Conservation (phyloP, 2,888 invertebrate species). For the Apamea sordens region DNA sequence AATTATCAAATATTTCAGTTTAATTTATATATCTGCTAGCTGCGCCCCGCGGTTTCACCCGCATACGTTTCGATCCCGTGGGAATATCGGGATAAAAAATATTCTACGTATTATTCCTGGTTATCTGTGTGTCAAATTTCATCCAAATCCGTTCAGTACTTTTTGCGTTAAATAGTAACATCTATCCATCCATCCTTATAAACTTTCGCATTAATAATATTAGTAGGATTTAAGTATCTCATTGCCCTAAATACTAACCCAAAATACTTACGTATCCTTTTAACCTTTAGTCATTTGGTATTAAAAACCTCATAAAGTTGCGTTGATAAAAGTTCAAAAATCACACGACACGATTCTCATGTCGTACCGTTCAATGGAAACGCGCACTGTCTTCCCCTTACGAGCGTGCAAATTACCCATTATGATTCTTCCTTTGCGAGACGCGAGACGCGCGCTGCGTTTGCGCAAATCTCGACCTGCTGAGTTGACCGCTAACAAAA, state of each 20-base stretch:
- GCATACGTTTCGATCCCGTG: too few species aligned
- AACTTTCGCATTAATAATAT: too few species aligned
- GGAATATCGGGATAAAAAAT: too few species aligned
- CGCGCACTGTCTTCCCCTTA: slow-evolving; percentile 77
- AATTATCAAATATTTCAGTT: not conserved
- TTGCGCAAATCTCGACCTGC: slow-evolving; percentile 39
- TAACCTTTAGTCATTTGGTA: not conserved
- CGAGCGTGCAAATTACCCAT: slow-evolving; percentile 81
- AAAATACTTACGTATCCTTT: not conserved
- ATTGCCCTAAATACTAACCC: not conserved
- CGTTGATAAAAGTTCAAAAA: not conserved
- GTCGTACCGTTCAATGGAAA: slow-evolving; percentile 68
- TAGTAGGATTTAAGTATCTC: too few species aligned
- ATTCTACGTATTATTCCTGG: too few species aligned
- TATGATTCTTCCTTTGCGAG: slow-evolving; percentile 75
- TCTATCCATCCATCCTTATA: too few species aligned
- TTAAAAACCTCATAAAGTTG: not conserved
- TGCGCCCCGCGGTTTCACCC: too few species aligned
- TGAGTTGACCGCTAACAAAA: not conserved
- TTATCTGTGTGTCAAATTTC: too few species aligned
- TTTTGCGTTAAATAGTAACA: too few species aligned
- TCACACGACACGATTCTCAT: slow-evolving; percentile 56
- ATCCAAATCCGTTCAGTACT: too few species aligned
- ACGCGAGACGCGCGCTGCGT: slow-evolving; percentile 46
- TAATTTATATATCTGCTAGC: too few species aligned